phyloP scores from a whole-genome alignment of 2,113 vertebrate genomes.

The Tetrax tetrax region DNA sequence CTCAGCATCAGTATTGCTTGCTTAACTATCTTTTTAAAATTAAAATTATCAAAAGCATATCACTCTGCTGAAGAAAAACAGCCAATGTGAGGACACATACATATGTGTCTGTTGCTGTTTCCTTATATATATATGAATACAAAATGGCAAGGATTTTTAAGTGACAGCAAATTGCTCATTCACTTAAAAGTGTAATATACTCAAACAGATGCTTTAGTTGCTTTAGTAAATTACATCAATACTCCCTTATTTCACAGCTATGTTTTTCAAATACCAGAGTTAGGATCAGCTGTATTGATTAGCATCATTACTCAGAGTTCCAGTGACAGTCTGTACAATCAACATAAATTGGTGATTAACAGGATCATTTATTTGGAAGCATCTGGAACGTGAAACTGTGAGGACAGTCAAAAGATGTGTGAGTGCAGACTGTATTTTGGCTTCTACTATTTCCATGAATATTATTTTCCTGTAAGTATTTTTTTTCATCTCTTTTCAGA shows the following conservation, averaged over 20 bases:
- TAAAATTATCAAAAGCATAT: neutral
- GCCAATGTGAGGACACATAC: neutral
- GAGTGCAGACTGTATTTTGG: neutral
- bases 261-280: neutral
- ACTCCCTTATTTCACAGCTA: neutral
- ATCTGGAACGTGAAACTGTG: conserved; percentile 15
- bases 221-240: neutral
- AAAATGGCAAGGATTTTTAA: neutral
- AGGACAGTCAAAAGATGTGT: neutral
- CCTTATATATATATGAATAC: neutral
- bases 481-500: neutral
- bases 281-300: conserved; percentile 28
- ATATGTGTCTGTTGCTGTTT: neutral
- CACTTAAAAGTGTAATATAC: neutral
- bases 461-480: conserved; percentile 6
- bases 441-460: neutral
- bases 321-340: neutral
- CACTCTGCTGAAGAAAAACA: neutral
- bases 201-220: neutral
- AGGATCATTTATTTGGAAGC: conserved; percentile 20
- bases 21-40: neutral
- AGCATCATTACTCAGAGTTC: neutral
- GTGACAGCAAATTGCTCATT: neutral
- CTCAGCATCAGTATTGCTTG: neutral
- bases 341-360: conserved; percentile 41